Evolutionary conservation across 1,140 invertebrate species (phyloP), one percentile per base, ranked within the genome.

Genomic region (Lasaia peninsularis): DNA sequence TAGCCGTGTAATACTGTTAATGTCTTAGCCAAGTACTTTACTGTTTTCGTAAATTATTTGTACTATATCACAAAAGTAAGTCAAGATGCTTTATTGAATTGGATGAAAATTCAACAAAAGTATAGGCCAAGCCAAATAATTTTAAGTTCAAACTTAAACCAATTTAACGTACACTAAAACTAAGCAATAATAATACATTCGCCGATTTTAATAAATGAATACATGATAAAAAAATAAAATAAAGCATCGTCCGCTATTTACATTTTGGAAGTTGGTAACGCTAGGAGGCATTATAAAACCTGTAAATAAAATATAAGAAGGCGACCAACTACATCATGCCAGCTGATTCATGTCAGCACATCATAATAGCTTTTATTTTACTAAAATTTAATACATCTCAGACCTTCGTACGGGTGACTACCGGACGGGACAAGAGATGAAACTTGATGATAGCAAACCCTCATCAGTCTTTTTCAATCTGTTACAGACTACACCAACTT

Each of bases 61-160:
- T 88, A 88, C 84, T 88, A 85, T 86, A 85, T 85, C 76, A 84
- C 74, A 80, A 82, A 80, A 78, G 5, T 48, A 24, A 48, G 37
- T 31, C 31, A 20, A 28, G 37, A 10, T 37, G 28, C 14, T 44
- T 24, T 40, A 12, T 16, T 44, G 35, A 56, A 56, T 40, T 32
- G 11, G 37, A 56, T 31, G 31, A 40, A 10, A 52, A 52, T 63
- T 71, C 76, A 58, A 75, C 73, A 71, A 65, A 70, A 72, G 71
- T 68, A 71, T 69, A 65, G 72, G 69, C 75, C 72, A 75, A 70
- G 78, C 79, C 71, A 62, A 77, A 80, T 62, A 73, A 73, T 63
- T 69, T 69, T 63, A n/a, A 74, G 24, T 70, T 74, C 70, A 73
- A 73, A 73, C 69, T 75, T 71, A 80, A 71, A 73, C 69, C 75